Evolutionary conservation across 2,888 invertebrate genomes (phyloP), one percentile per base, ranked within the genome.

Genomic region (Alsophila aescularia): DNA sequence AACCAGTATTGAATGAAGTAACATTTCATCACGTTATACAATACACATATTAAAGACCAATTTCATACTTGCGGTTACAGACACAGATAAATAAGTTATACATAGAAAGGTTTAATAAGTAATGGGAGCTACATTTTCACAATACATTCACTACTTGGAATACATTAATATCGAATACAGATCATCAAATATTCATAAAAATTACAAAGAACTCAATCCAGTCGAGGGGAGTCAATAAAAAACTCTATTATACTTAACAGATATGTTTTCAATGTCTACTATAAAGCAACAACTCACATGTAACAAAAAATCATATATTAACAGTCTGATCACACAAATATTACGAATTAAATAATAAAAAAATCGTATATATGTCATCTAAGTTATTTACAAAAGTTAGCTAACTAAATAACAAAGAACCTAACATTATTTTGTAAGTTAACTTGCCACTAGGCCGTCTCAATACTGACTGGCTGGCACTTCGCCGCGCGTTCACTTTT

Each of bases 331-430:
- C 89, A 90, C 90, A 89, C 90, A 78, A 87, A 81, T 84, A 87
- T 90, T 90, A 90, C 87, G 89, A 89, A 90, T 90, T 90, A 90
- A 90, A 90, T 89, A 85, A 85, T 84, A 87, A 87, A 85, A 79
- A 85, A 70, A 66, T 63, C 60, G 58, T 64, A 87, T 85, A 87
- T 85, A 85, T 84, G 87, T 79, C 79, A 81, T 89, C 87, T 90
- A 90, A n/a, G 82, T 87, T 91, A 91, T 91, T 87, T 91, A 91
- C 90, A 91, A 82, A 83, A 81, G 90, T 91, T 90, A 90, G 83
- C 87, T 90, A 90, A 91, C 90, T 91, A 91, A 90, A 90, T 90
- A 91, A 91, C 91, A 91, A 90, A 84, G 82, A 86, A 83, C 85
- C 78, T 89, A 87, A 85, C 68, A 79, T 85, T 88, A 88, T 77